Evolutionary conservation across 2,888 invertebrate species (phyloP).

Genomic region (Melikaiella ostensackeni): DNA sequence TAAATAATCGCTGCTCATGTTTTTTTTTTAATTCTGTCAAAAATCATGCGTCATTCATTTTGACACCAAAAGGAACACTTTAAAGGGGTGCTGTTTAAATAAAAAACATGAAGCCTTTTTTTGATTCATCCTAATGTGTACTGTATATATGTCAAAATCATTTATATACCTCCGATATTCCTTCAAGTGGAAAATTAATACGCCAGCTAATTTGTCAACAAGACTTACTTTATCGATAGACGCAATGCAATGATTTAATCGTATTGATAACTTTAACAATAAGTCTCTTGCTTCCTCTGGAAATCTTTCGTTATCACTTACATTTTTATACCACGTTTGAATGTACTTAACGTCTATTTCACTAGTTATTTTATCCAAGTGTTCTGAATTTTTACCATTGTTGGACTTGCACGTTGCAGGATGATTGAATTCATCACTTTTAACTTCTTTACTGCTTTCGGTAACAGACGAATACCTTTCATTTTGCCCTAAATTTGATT

Average conservation of each 20-base stretch:
- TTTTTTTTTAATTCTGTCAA: no score
- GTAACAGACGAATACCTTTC: neutral
- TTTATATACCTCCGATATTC: conserved; percentile 79
- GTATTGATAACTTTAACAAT: conserved; percentile 75
- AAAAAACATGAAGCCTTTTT: no score
- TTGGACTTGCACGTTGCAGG: conserved; percentile 30
- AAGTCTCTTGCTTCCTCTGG: conserved; percentile 75
- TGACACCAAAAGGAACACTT: neutral
- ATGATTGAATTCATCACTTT: conserved; percentile 36
- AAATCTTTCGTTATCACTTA: conserved; percentile 78
- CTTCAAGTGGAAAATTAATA: conserved; percentile 82
- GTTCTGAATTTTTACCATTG: conserved; percentile 40
- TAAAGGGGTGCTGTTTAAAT: no score
- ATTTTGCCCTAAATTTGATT: conserved; percentile 28
- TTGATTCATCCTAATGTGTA: no score
- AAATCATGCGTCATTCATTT: no score
- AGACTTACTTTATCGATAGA: conserved; percentile 75
- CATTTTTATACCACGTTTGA: conserved; percentile 78
- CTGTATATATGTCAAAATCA: neutral
- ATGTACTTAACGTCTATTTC: conserved; percentile 78
- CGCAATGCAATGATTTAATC: conserved; percentile 73
- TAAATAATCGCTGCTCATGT: no score
- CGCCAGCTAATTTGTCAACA: conserved; percentile 77
- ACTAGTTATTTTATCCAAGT: conserved; percentile 70
- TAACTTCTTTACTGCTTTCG: conserved; percentile 34